These are phyloP conservation scores for Sympetrum striolatum DNA, from an alignment of 2,888 invertebrate species.

Conservation along the genomic window DNA sequence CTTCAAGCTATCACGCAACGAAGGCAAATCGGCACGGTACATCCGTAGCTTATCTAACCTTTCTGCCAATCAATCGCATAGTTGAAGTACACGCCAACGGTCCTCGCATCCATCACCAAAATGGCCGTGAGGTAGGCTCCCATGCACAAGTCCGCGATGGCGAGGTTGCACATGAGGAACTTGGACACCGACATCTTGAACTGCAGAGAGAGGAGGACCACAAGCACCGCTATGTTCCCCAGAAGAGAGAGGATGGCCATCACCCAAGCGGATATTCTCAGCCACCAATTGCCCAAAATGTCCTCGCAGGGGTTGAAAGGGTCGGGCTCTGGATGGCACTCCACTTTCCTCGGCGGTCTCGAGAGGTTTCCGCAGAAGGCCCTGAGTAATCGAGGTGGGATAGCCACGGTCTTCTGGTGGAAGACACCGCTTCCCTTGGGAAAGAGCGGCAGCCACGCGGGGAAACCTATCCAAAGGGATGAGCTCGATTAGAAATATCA, in stretches of 20 bases:
- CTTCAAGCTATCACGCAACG: too few relatives aligned
- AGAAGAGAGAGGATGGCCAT: slow-evolving; percentile 67
- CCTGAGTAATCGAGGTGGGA: slow-evolving; percentile 55
- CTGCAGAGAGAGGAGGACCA: slow-evolving; percentile 64
- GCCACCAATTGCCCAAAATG: slow-evolving; percentile 66
- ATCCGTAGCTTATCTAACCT: slow-evolving; percentile 55
- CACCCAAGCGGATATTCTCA: slow-evolving; percentile 69
- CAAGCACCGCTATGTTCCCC: slow-evolving; percentile 70
- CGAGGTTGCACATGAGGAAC: slow-evolving; percentile 73
- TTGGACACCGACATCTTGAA: slow-evolving; percentile 63
- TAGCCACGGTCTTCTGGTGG: slow-evolving; percentile 49
- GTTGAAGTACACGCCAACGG: slow-evolving; percentile 71
- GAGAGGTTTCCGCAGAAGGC: slow-evolving; percentile 51
- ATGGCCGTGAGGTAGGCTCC: slow-evolving; percentile 69
- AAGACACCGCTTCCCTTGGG: slow-evolving; percentile 49
- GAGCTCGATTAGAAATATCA: too few relatives aligned
- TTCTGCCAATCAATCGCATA: slow-evolving; percentile 74
- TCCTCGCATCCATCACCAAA: slow-evolving; percentile 69
- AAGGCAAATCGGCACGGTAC: too few relatives aligned
- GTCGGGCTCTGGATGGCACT: slow-evolving; percentile 66
- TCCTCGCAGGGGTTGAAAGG: slow-evolving; percentile 72
- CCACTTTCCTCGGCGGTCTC: slow-evolving; percentile 55
- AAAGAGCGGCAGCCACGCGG: background rate
- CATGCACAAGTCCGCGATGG: slow-evolving; percentile 72
- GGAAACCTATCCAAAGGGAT: too few relatives aligned